Evolutionary conservation across 2,888 invertebrate species (phyloP).

Genomic region (Drosophila borborema): DNA sequence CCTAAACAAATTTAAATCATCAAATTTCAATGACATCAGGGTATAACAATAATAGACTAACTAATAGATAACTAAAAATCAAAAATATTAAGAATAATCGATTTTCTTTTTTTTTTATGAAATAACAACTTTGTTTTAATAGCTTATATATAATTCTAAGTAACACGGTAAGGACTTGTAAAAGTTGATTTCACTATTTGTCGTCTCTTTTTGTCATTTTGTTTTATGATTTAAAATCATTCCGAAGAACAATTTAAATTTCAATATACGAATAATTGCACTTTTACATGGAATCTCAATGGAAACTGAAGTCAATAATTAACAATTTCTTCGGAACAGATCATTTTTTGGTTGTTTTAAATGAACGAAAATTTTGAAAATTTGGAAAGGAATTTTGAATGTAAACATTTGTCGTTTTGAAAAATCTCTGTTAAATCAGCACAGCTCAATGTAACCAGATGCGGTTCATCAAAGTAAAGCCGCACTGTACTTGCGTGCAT

Average conservation of each 20-base stretch:
- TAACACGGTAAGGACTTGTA: background rate
- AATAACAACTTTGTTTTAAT: background rate
- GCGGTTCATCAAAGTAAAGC: background rate
- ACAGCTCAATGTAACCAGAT: background rate
- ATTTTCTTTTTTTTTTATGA: background rate
- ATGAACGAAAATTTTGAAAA: background rate
- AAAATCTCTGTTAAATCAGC: background rate
- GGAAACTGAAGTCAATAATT: background rate
- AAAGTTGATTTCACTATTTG: background rate
- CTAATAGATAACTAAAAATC: too few relatives aligned
- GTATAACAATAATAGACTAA: too few relatives aligned
- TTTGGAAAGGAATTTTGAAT: background rate
- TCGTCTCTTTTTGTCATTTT: background rate
- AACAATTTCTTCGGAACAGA: too few relatives aligned
- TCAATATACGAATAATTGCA: background rate
- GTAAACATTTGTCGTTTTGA: background rate
- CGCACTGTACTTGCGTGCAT: conserved; percentile 8
- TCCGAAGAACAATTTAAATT: background rate
- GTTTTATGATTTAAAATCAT: background rate
- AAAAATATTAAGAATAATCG: too few relatives aligned
- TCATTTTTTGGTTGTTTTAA: too few relatives aligned
- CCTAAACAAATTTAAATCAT: too few relatives aligned
- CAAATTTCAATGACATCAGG: too few relatives aligned
- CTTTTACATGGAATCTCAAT: background rate
- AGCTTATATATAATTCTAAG: background rate